Conservation (phyloP, 2,888 invertebrate species). For the Heliconius sara region DNA sequence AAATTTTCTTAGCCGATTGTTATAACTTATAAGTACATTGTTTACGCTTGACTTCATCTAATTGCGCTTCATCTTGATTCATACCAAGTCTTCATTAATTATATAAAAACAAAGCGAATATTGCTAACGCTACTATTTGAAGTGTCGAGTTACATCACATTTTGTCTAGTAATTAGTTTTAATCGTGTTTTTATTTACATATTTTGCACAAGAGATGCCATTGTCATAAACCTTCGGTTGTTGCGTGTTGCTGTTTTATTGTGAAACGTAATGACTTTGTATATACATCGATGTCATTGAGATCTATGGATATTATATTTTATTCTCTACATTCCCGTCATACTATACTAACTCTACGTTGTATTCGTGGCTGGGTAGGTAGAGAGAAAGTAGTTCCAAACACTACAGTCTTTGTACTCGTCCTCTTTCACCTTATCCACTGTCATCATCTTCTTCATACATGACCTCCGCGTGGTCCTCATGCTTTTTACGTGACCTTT, state of each 20-base stretch:
- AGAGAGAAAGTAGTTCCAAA: too few relatives aligned
- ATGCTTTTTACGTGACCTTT: too few relatives aligned
- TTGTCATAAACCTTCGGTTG: not conserved
- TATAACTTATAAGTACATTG: constrained; percentile 15
- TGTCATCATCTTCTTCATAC: too few relatives aligned
- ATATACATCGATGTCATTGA: not conserved
- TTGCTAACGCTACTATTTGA: not conserved
- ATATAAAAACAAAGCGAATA: not conserved
- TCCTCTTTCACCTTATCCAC: too few relatives aligned
- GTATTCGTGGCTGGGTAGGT: too few relatives aligned
- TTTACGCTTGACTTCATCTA: constrained; percentile 25
- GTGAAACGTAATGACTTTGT: not conserved
- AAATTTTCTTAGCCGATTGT: constrained; percentile 24
- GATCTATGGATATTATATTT: not conserved
- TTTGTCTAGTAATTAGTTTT: constrained; percentile 5
- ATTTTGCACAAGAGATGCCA: constrained; percentile 11
- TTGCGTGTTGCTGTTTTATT: not conserved
- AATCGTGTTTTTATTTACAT: constrained; percentile 10
- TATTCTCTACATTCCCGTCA: not conserved
- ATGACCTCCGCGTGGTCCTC: too few relatives aligned
- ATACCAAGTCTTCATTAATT: not conserved
- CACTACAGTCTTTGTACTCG: too few relatives aligned
- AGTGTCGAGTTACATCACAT: not conserved
- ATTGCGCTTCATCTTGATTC: constrained; percentile 28
- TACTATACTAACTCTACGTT: not conserved